Conservation (phyloP, 1,140 invertebrate genomes). For the Eriocheir sinensis region DNA sequence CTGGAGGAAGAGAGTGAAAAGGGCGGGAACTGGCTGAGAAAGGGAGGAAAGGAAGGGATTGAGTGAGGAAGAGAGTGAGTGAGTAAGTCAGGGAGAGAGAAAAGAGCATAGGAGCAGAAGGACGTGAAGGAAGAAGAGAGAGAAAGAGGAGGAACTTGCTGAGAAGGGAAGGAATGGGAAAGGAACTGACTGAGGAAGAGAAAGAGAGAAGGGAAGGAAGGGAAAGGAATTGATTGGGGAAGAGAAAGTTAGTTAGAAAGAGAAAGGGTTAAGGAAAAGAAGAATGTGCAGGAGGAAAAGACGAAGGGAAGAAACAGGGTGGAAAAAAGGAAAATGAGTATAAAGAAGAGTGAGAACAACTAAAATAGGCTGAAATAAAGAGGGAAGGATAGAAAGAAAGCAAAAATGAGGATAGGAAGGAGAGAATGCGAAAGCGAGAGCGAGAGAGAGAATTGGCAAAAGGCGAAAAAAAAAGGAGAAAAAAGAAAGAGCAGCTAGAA, state of each 20-base stretch:
- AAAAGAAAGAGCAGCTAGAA: not conserved
- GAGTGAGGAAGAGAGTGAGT: conserved; percentile 17
- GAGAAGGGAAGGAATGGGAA: not conserved
- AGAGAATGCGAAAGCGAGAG: too few relatives aligned
- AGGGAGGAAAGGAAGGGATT: not conserved
- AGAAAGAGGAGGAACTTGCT: not conserved
- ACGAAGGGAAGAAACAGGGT: not conserved
- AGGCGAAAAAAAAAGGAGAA: not conserved
- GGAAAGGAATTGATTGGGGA: not conserved
- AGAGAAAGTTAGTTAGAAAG: not conserved
- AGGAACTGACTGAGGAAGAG: not conserved
- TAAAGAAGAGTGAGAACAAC: too few relatives aligned
- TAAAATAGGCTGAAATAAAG: too few relatives aligned
- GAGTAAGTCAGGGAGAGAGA: not conserved
- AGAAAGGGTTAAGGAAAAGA: not conserved
- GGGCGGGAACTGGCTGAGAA: not conserved
- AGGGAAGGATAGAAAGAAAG: not conserved
- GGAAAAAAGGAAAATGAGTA: not conserved
- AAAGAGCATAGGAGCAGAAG: too few relatives aligned
- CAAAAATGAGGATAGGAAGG: not conserved
- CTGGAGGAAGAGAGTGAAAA: not conserved
- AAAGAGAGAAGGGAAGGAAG: not conserved
- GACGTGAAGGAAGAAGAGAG: not conserved
- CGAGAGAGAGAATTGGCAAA: not conserved
- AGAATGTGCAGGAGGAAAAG: not conserved